A percentile compares a stretch with the other conserved stretches of the same genome.
These are phyloP conservation scores for Copsychus sechellarum DNA, from an alignment of 2,113 vertebrate genomes.

Conservation along the genomic window DNA sequence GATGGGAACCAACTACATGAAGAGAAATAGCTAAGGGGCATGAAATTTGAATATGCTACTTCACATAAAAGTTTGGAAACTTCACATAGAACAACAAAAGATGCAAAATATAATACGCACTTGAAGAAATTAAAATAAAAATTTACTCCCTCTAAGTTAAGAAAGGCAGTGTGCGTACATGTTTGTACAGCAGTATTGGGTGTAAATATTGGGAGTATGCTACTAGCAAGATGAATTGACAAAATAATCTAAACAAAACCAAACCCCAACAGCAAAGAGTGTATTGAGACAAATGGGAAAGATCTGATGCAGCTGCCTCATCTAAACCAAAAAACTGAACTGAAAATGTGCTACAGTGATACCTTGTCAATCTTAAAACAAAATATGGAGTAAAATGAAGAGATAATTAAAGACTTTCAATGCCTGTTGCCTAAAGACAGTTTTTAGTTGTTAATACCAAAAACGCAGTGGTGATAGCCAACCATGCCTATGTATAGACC, in stretches of 20 bases:
- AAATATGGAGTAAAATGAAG: constrained; percentile 11
- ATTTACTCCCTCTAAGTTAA: neutral
- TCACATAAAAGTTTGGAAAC: neutral
- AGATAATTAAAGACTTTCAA: neutral
- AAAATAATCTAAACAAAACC: neutral
- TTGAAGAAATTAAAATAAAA: constrained; percentile 15
- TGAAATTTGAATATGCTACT: neutral
- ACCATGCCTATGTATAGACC: constrained; percentile 12
- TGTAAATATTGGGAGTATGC: neutral
- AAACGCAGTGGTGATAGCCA: constrained; percentile 22
- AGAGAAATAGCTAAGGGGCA: neutral
- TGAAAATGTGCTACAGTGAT: neutral
- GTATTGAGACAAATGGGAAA: neutral
- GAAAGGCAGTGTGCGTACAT: neutral
- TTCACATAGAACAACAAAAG: neutral
- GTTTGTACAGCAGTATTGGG: neutral
- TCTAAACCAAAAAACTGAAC: neutral
- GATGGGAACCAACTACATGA: neutral
- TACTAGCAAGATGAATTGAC: neutral
- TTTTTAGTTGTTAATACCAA: constrained; percentile 5
- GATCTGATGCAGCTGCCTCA: neutral
- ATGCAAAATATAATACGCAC: neutral
- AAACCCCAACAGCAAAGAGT: neutral
- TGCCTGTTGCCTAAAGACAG: neutral
- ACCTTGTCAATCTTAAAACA: constrained; percentile 20